A percentile compares a stretch with the other conserved stretches of the same genome.
phyloP scores from a whole-genome alignment of 2,113 vertebrate species.

The Neodontobutis hainanensis region DNA sequence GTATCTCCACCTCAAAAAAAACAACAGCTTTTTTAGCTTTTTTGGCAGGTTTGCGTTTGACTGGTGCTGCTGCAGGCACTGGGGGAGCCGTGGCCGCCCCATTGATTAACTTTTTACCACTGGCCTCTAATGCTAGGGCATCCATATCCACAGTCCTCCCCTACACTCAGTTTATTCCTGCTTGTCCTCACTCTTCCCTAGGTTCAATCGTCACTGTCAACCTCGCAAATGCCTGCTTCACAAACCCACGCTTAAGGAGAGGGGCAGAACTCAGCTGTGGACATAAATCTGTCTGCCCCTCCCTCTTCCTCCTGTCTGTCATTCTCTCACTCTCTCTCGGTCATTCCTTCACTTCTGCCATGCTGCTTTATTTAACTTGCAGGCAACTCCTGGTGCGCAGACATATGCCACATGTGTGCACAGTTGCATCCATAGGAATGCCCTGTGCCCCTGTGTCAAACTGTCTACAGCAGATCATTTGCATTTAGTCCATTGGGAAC shows the following conservation, averaged over 20 bases:
- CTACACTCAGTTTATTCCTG: conserved; percentile 38
- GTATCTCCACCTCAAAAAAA: conserved; percentile 98
- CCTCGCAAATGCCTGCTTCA: conserved; percentile 35
- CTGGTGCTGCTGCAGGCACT: neutral
- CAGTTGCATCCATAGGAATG: conserved; percentile 50
- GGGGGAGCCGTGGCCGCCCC: conserved; percentile 12
- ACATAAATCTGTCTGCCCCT: conserved; percentile 70
- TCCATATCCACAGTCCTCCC: conserved; percentile 76
- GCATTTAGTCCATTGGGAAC: conserved; percentile 19
- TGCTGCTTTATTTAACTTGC: conserved; percentile 69
- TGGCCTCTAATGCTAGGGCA: conserved; percentile 79
- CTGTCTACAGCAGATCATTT: conserved; percentile 27
- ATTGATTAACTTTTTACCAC: conserved; percentile 60
- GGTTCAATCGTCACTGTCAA: conserved; percentile 24
- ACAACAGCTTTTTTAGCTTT: conserved; percentile 90
- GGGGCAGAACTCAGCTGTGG: conserved; percentile 72
- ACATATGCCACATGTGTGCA: conserved; percentile 45
- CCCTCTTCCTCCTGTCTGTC: conserved; percentile 43
- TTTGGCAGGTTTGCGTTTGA: conserved; percentile 80
- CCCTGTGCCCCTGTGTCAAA: conserved; percentile 19
- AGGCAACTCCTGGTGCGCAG: conserved; percentile 21
- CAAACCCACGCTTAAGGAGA: conserved; percentile 37
- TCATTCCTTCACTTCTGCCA: conserved; percentile 62
- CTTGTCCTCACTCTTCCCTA: conserved; percentile 23
- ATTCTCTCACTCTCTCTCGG: conserved; percentile 33